phyloP scores from a whole-genome alignment of 2,888 invertebrate species.

The Philopedon plagiatum region DNA sequence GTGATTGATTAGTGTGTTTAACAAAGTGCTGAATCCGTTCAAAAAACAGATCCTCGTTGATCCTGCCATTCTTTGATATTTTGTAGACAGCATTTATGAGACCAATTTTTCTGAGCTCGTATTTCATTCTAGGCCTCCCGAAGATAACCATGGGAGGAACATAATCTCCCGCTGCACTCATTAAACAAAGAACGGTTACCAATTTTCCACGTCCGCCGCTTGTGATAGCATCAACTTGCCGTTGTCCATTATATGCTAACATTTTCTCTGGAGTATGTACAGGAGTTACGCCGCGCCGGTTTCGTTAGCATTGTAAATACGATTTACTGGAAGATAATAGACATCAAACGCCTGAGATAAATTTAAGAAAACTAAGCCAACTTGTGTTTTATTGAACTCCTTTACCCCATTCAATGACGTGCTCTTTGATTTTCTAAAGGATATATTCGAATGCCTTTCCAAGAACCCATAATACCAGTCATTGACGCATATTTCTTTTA shows the following conservation, averaged over 20 bases:
- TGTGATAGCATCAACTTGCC: not conserved
- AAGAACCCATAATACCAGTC: too few relatives aligned
- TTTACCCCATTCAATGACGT: too few relatives aligned
- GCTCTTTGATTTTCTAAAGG: too few relatives aligned
- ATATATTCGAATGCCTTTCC: too few relatives aligned
- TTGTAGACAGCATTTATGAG: conserved; percentile 21
- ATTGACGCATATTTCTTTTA: too few relatives aligned
- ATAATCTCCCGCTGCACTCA: conserved; percentile 44
- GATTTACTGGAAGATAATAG: not conserved
- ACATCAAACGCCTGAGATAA: too few relatives aligned
- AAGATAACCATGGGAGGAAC: conserved; percentile 48
- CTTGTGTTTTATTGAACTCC: too few relatives aligned
- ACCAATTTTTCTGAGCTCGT: conserved; percentile 35
- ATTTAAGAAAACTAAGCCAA: too few relatives aligned
- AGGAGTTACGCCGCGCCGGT: not conserved
- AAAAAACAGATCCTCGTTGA: conserved; percentile 41
- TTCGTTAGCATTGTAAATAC: not conserved
- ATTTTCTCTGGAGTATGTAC: not conserved
- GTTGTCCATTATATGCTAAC: not conserved
- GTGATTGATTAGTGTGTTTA: not conserved
- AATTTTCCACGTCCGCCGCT: not conserved
- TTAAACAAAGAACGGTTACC: conserved; percentile 32
- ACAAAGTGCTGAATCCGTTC: not conserved
- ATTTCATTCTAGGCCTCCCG: conserved; percentile 29
- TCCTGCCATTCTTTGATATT: conserved; percentile 30